Evolutionary conservation across 2,888 invertebrate genomes (phyloP), one percentile per base, ranked within the genome.

Genomic region (Chloromyia formosa): DNA sequence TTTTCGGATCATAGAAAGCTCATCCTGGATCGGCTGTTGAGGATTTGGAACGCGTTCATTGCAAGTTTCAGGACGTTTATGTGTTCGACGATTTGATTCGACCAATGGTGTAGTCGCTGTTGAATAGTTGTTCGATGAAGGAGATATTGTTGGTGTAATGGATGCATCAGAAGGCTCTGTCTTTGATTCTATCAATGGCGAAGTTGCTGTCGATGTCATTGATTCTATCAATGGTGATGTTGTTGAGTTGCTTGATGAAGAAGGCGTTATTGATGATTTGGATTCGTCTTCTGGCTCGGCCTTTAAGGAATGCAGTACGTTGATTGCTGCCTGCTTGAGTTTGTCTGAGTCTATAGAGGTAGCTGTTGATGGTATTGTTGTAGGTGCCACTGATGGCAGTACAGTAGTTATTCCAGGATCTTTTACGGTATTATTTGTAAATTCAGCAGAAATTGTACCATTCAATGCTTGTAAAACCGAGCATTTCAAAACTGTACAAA

Each of bases 1-100:
- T 80, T 85, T 85, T 75, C 86, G 86, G 80, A 87, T 82, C 81
- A 86, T 86, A 82, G 88, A 81, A 2, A 77, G 75, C 7, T 78
- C 69, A n/a, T 78, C 78, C 2, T 75, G 74, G 7, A 78, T 42
- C 1, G 83, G 84, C 64, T 84, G 84, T 16, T 42, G 35, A 18
- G 20, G 54, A 7, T 22, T 23, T 1, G 18, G 42, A 22, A 14
- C 53, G 23, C 74, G 66, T 35, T 54, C 74, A 14, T 14, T 58
- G 35, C 74, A 74, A n/a, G 56, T 35, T 1, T 62, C 62, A 10
- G 61, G 73, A 22, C n/a, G 23, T 53, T 56, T 53, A 18, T 22
- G 16, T 4, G 22, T 10, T 58, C 16, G 58, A 18, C 18, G 22
- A 58, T 18, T 58, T 58, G 49, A 49, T n/a, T 49, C 16, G 4